These are phyloP conservation scores for Ptilodon capucinus DNA, from an alignment of 2,888 invertebrate species.

Conservation along the genomic window DNA sequence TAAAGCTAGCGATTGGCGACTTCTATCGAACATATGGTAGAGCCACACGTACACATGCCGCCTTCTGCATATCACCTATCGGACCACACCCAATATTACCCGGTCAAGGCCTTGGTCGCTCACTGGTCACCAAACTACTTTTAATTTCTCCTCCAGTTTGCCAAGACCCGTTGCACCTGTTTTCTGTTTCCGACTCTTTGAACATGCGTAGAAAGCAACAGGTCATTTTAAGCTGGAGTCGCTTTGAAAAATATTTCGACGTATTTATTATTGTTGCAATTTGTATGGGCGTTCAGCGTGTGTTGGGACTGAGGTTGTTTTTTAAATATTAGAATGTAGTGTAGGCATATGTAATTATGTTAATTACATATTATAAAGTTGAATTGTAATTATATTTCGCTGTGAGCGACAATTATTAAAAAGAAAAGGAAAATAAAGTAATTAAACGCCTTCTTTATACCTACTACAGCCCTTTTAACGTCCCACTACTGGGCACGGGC, in stretches of 20 bases:
- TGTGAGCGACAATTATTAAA: no score
- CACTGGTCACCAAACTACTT: slow-evolving; percentile 51
- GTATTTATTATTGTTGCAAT: slow-evolving; percentile 25
- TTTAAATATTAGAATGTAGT: slow-evolving; percentile 7
- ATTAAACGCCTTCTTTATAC: no score
- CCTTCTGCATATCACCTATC: slow-evolving; percentile 4
- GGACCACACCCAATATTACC: slow-evolving; percentile 52
- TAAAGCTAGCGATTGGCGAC: no score
- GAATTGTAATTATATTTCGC: no score
- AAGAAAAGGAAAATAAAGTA: no score
- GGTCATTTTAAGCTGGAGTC: slow-evolving; percentile 16
- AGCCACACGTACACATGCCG: no score
- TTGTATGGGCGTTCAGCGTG: slow-evolving; percentile 11
- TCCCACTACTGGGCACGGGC: no score
- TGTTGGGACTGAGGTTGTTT: slow-evolving; percentile 20
- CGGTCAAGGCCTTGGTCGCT: slow-evolving; percentile 67
- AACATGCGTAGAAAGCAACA: slow-evolving; percentile 15
- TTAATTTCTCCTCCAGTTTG: slow-evolving; percentile 40
- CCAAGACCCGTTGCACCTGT: slow-evolving; percentile 15
- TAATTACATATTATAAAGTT: not conserved
- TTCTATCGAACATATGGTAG: no score
- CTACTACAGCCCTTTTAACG: no score
- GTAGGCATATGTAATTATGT: not conserved
- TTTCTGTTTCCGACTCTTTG: not conserved
- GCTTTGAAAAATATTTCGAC: slow-evolving; percentile 3